These are phyloP conservation scores for Imbricaverruca yamaguchii DNA, from an alignment of 2,888 invertebrate genomes.

Conservation along the genomic window DNA sequence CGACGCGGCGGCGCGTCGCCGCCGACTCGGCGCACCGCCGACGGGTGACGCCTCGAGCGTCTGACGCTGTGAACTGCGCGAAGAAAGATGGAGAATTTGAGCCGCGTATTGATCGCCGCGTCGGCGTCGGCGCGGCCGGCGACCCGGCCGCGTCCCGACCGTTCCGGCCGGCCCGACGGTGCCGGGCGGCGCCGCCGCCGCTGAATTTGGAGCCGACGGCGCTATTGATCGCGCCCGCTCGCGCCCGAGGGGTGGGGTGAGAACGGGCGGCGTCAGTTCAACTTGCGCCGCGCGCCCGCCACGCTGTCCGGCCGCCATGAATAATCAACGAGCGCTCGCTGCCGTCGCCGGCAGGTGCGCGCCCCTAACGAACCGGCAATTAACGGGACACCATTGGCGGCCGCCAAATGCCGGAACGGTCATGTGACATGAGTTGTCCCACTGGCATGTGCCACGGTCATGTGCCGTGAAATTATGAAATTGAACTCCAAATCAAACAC, in stretches of 20 bases:
- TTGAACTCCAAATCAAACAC: too few relatives aligned
- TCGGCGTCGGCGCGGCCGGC: background rate
- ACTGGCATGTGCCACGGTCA: too few relatives aligned
- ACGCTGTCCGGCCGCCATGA: background rate
- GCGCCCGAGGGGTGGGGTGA: background rate
- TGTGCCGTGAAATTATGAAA: too few relatives aligned
- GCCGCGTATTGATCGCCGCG: conserved; percentile 1
- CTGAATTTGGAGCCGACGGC: background rate
- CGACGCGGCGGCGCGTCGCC: conserved; percentile 17
- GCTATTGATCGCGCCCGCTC: background rate
- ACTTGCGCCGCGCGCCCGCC: background rate
- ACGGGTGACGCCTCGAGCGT: background rate
- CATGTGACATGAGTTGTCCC: too few relatives aligned
- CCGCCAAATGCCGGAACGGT: too few relatives aligned
- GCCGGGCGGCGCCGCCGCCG: too few relatives aligned
- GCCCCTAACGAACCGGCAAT: too few relatives aligned
- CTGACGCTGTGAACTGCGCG: conserved; percentile 1
- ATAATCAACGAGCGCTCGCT: background rate
- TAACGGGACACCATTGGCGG: too few relatives aligned
- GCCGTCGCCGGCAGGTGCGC: background rate
- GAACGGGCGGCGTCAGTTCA: background rate
- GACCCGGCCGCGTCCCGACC: background rate
- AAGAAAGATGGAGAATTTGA: background rate
- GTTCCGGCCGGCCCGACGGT: background rate
- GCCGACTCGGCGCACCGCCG: background rate